Evolutionary conservation across 2,888 invertebrate genomes (phyloP), one percentile per base, ranked within the genome.

Genomic region (Alcis repandata): DNA sequence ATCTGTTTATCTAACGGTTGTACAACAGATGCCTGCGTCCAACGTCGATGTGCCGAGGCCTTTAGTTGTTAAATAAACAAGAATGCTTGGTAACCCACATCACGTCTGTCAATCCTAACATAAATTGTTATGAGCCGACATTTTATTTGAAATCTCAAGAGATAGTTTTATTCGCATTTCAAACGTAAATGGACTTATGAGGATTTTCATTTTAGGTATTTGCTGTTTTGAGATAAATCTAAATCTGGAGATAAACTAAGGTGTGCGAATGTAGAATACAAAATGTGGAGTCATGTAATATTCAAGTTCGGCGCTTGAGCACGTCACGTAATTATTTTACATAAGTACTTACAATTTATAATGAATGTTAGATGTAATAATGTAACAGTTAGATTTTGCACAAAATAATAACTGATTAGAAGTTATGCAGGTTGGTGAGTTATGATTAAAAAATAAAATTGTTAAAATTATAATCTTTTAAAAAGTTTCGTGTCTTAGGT

Each of bases 51-150:
- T 49, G 33, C 7, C 6, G 10, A 36, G 58, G 45, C 40, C 40
- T 46, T 10, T 59, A 63, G 71, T 71, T 62, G 68, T 68, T 62
- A 41, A 65, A 69, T 68, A 70, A 74, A 72, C 69, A 69, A 69
- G 33, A 59, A 67, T 59, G 43, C 13, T 60, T 67, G 53, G 56
- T 40, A 68, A 78, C 79, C 80, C 78, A 76, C 68, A 69, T 80
- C 80, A 78, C 67, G 68, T 69, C 67, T 71, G 68, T 65, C 71
- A 74, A 76, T 72, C 70, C 71, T 61, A 62, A 72, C 75, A 73
- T 76, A 71, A 73, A 71, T 70, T 70, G 67, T 73, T 71, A 74
- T 72, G 72, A 71, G 69, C 72, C 66, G 70, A 68, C 74, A 70
- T 67, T 22, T 70, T 67, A 75, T 69, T 63, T 69, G 69, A 48